Evolutionary conservation across 2,113 vertebrate species (phyloP), one percentile per base, ranked within the genome.

Genomic region (Stigmatopora argus): DNA sequence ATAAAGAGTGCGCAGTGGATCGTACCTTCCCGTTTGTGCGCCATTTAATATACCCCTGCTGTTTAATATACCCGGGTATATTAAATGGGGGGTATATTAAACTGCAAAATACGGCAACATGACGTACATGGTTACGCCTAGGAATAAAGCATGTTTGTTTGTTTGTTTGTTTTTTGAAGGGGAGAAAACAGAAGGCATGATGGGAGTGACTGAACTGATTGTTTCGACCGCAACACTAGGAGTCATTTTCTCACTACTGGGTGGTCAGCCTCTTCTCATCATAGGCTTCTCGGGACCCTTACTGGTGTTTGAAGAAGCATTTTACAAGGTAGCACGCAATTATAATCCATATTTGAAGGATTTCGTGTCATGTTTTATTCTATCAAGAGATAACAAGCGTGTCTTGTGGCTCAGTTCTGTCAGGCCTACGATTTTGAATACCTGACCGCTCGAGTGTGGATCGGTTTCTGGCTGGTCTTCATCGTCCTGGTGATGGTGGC

Each of bases 261-360:
- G 91, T 34, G 97, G 96, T 64, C 97, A 99, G 82, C 96, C 97
- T 0, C 93, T 99, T 55, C 96, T 98, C 49, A 94, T 99, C 79
- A 94, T 98, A 3, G 96, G 97, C 60, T 98, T 98, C 82, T 98
- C 96, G 0, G 96, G 97, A 67, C 95, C 97, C 0, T 87, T 99
- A 64, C 90, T 99, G 44, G 95, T 99, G 74, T 99, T 99, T 75
- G 97, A 99, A 85, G 97, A 99, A 88, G 96, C 96, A 41, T 99
- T 93, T 86, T 99, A 94, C 83, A 98, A 97, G 94, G 97, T 89
- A 67, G 6, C 13, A 17, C 23, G 14, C 23, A 19, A 38, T 65
- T 45, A 6, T n/a, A 23, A 11, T 53, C 19, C 10, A 23, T 23
- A 23, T 11, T 5, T 23, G 19, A 53, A 10, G 3, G 38, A 41